Conservation (phyloP, 2,888 invertebrate genomes). For the Octodonta nipae region DNA sequence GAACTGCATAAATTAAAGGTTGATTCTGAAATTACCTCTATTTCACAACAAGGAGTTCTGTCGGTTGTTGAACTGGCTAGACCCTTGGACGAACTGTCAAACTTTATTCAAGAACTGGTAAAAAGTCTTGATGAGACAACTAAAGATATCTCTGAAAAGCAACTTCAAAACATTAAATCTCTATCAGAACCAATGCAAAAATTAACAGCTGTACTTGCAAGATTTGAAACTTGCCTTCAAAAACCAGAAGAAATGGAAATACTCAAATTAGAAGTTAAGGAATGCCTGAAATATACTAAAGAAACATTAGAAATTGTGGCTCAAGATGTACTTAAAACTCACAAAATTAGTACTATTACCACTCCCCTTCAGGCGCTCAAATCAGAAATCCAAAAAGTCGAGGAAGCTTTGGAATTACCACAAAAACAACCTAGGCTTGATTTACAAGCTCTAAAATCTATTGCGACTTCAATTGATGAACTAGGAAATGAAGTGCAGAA, state of each 20-base stretch:
- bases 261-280: conserved; percentile 11
- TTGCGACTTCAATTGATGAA: no score
- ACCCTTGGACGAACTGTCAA: conserved; percentile 4
- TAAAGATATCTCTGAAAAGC: conserved; percentile 4
- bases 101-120: background rate
- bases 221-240: conserved; percentile 6
- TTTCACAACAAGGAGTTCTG: conserved; percentile 11
- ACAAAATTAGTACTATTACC: no score
- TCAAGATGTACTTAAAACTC: no score
- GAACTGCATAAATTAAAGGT: background rate
- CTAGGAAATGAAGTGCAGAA: no score
- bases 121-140: background rate
- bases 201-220: conserved; percentile 7
- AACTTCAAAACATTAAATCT: background rate
- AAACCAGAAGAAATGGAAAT: conserved; percentile 8
- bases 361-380: no score
- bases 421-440: no score
- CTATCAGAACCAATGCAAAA: conserved; percentile 10
- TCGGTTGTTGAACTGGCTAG: conserved; percentile 10
- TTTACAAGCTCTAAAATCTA: no score
- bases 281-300: conserved; percentile 8
- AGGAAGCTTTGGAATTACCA: no score
- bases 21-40: background rate
- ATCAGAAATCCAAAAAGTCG: no score
- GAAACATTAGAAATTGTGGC: no score